phyloP scores from a whole-genome alignment of 2,113 vertebrate species.

The Callipepla squamata region DNA sequence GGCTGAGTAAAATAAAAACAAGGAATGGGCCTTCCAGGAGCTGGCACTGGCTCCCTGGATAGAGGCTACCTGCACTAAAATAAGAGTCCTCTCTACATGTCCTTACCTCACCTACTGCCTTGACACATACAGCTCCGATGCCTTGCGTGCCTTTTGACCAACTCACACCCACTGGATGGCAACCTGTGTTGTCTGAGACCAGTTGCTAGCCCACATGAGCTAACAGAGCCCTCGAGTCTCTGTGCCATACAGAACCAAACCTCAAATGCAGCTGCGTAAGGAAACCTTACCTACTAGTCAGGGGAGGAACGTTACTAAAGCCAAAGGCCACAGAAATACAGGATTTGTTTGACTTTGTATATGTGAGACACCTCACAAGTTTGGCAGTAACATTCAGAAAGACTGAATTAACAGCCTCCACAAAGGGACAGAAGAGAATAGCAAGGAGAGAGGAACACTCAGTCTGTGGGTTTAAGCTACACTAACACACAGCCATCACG shows the following conservation, averaged over 20 bases:
- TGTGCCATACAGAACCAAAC: neutral
- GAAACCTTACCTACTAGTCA: neutral
- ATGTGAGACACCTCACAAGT: accelerated
- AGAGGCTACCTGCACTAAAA: neutral
- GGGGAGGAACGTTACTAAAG: conserved; percentile 13
- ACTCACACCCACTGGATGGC: neutral
- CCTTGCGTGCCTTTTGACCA: neutral
- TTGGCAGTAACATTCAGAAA: neutral
- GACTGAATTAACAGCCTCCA: neutral
- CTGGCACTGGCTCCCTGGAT: neutral
- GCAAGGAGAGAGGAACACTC: neutral
- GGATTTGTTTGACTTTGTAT: neutral
- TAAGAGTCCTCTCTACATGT: neutral
- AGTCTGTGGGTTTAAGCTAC: neutral
- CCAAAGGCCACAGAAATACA: neutral
- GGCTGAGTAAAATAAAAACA: neutral
- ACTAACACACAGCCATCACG: neutral
- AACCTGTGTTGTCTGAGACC: neutral
- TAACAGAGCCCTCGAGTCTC: neutral
- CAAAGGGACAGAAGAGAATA: neutral
- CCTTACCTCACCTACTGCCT: neutral
- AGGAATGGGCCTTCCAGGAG: neutral
- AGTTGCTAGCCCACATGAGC: neutral
- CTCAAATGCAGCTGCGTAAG: neutral
- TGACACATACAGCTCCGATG: neutral